These are phyloP conservation scores for Caerostris extrusa DNA, from an alignment of 1,140 invertebrate species.

Conservation along the genomic window DNA sequence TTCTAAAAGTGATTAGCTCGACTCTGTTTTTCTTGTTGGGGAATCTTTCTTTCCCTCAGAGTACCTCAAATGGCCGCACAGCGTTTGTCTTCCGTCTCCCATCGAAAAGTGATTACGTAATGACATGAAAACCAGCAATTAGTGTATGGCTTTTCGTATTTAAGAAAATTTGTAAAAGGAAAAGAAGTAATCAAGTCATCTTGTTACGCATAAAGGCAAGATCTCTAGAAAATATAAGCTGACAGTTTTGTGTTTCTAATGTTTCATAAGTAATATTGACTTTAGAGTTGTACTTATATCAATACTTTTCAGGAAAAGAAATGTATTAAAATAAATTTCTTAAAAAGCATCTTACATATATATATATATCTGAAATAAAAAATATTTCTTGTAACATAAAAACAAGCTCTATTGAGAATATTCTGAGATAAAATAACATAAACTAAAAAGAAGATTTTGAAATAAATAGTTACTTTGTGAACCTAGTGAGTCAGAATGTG, in stretches of 20 bases:
- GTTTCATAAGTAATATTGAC: not conserved
- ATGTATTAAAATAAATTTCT: too few species aligned
- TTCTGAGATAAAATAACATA: too few species aligned
- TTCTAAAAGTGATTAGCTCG: constrained; percentile 31
- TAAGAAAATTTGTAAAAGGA: not conserved
- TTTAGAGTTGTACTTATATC: too few species aligned
- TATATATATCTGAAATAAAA: too few species aligned
- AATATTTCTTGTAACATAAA: too few species aligned
- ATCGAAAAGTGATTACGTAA: not conserved
- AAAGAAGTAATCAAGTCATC: not conserved
- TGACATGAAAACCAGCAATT: not conserved
- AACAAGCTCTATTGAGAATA: too few species aligned
- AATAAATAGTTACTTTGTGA: too few species aligned
- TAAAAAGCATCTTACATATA: too few species aligned
- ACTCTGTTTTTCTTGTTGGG: not conserved
- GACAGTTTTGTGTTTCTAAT: not conserved
- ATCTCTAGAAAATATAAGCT: not conserved
- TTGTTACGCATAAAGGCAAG: not conserved
- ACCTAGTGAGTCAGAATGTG: too few species aligned
- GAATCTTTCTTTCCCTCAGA: not conserved
- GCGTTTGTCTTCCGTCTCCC: not conserved
- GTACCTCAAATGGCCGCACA: not conserved
- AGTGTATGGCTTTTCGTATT: not conserved
- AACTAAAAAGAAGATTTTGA: too few species aligned
- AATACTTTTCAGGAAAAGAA: too few species aligned